Conservation (phyloP, 1,140 invertebrate genomes). For the Tyrophagus putrescentiae region DNA sequence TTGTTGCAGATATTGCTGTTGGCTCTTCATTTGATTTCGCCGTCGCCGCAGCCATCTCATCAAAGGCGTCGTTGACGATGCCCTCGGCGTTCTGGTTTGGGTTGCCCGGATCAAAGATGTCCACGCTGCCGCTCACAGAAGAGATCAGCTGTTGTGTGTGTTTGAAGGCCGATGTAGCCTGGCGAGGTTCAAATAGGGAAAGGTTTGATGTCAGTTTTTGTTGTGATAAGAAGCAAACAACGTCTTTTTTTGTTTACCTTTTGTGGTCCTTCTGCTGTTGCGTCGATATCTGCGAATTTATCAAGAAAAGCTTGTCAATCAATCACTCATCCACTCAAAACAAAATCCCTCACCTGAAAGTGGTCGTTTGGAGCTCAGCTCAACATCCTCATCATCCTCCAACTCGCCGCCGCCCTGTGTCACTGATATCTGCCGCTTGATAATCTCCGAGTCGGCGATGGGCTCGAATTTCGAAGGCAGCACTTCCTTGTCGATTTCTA, state of each 20-base stretch:
- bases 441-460: neutral
- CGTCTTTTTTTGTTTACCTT: too few relatives aligned
- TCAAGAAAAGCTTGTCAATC: too few relatives aligned
- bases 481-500: too few relatives aligned
- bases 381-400: neutral
- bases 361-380: neutral
- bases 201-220: neutral
- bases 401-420: neutral
- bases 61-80: slow-evolving; percentile 21
- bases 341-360: too few relatives aligned
- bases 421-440: neutral
- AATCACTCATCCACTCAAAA: too few relatives aligned
- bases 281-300: too few relatives aligned
- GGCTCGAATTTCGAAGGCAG: neutral
- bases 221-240: too few relatives aligned
- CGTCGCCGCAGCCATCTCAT: neutral
- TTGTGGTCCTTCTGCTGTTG: too few relatives aligned
- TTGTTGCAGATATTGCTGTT: too few relatives aligned
- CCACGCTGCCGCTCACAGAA: neutral
- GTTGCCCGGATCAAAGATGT: slow-evolving; percentile 5
- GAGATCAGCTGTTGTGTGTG: too few relatives aligned
- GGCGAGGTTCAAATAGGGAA: neutral
- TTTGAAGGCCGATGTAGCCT: too few relatives aligned
- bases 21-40: neutral
- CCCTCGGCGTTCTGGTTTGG: slow-evolving; percentile 16